Evolutionary conservation across 2,113 vertebrate species (phyloP).

Genomic region (Ia io): DNA sequence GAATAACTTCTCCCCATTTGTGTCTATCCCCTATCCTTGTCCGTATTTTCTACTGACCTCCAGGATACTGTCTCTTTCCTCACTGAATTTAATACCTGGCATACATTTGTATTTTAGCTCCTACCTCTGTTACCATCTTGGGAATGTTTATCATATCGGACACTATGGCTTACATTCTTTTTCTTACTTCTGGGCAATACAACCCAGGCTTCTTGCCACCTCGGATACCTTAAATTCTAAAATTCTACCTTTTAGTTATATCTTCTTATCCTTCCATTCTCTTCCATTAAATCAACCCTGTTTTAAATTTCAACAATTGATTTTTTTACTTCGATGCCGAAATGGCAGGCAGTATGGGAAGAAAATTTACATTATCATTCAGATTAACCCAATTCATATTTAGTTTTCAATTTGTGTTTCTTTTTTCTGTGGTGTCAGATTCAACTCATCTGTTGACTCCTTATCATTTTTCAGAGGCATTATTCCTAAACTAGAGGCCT

Average conservation of each 20-base stretch:
- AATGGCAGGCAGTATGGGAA: not conserved
- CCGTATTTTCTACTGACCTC: not conserved
- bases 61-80: not conserved
- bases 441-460: not conserved
- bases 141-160: not conserved
- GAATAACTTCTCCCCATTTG: not conserved
- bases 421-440: not conserved
- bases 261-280: not conserved
- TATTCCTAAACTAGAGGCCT: slow-evolving; percentile 25
- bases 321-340: not conserved
- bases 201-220: not conserved
- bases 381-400: not conserved
- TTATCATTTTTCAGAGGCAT: not conserved
- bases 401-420: not conserved
- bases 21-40: not conserved
- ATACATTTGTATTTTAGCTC: not conserved
- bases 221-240: not conserved
- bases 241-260: not conserved
- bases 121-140: not conserved
- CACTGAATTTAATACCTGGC: not conserved
- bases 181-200: not conserved
- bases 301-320: not conserved
- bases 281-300: not conserved
- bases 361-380: not conserved
- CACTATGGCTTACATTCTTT: not conserved